Percentiles rank a stretch among this genome's conserved stretches.
Conservation (phyloP, 2,888 invertebrate species). For the Cinara cedri region DNA sequence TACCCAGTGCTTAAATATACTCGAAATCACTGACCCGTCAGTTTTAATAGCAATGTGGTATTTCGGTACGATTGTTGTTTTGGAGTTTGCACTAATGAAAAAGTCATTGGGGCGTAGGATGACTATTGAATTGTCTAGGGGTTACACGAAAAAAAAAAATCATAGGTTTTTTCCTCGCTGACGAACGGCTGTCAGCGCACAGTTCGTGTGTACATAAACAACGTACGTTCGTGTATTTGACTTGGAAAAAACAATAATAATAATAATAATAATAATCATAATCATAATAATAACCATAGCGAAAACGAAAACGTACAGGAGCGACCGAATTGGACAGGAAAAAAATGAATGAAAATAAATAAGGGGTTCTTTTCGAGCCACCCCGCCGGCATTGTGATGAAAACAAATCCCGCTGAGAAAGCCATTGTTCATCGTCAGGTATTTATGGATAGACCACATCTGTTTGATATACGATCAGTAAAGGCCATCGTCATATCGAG, state of each 20-base stretch:
- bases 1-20: no score
- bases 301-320: constrained; percentile 20
- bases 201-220: constrained; percentile 6
- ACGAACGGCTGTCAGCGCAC: constrained; percentile 28
- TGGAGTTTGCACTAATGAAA: constrained; percentile 47
- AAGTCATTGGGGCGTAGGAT: constrained; percentile 54
- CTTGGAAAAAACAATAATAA: constrained; percentile 24
- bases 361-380: constrained; percentile 47
- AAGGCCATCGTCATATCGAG: not conserved
- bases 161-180: constrained; percentile 35
- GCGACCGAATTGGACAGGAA: constrained; percentile 23
- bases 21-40: constrained; percentile 43
- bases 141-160: constrained; percentile 21
- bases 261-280: constrained; percentile 36
- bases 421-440: constrained; percentile 42
- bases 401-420: constrained; percentile 55
- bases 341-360: constrained; percentile 50
- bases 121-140: constrained; percentile 51
- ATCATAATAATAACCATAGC: constrained; percentile 31
- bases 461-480: constrained; percentile 37
- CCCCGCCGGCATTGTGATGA: constrained; percentile 56
- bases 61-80: constrained; percentile 35
- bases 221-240: constrained; percentile 27
- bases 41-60: constrained; percentile 18
- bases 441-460: constrained; percentile 51